phyloP scores from a whole-genome alignment of 2,888 invertebrate species.

The Choreutis nemorana region DNA sequence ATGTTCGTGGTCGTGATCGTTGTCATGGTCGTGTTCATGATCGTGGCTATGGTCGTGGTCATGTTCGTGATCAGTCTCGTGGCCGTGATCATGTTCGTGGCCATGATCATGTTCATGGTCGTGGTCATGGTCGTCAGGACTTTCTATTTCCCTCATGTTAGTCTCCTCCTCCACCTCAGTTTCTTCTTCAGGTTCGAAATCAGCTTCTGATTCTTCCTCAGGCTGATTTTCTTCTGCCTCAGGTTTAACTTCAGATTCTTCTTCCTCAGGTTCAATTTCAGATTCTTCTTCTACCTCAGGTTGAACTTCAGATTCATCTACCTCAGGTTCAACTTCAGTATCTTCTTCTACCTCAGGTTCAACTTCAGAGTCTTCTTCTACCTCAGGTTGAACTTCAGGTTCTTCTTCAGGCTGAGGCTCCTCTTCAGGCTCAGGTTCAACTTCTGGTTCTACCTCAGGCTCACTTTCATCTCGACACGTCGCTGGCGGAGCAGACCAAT shows the following conservation, averaged over 20 bases:
- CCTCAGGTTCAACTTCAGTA: constrained; percentile 5
- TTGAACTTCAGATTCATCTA: constrained; percentile 18
- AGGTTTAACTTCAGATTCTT: constrained; percentile 40
- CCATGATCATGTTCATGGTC: too few species aligned
- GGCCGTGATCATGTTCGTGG: too few species aligned
- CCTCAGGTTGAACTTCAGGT: constrained; percentile 32
- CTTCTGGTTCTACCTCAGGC: constrained; percentile 7
- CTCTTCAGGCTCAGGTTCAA: constrained; percentile 26
- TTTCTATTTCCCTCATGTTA: background rate
- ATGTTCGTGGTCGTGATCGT: background rate
- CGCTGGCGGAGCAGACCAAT: constrained; percentile 31
- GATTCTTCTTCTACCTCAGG: constrained; percentile 20
- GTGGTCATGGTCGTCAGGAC: background rate
- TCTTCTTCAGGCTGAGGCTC: constrained; percentile 13
- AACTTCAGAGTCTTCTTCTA: constrained; percentile 43
- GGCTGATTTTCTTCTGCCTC: constrained; percentile 5
- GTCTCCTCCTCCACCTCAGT: constrained; percentile 5
- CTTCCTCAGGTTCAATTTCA: constrained; percentile 32
- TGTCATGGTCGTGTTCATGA: background rate
- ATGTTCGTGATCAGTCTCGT: too few species aligned
- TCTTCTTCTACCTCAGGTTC: constrained; percentile 24
- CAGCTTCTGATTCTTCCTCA: constrained; percentile 8
- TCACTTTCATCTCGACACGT: constrained; percentile 20
- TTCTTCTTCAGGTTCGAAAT: constrained; percentile 7
- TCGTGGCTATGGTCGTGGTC: background rate